Percentiles rank a stretch among this genome's conserved stretches.
Conservation (phyloP, 2,888 invertebrate species). For the Dermolepida albohirtum region DNA sequence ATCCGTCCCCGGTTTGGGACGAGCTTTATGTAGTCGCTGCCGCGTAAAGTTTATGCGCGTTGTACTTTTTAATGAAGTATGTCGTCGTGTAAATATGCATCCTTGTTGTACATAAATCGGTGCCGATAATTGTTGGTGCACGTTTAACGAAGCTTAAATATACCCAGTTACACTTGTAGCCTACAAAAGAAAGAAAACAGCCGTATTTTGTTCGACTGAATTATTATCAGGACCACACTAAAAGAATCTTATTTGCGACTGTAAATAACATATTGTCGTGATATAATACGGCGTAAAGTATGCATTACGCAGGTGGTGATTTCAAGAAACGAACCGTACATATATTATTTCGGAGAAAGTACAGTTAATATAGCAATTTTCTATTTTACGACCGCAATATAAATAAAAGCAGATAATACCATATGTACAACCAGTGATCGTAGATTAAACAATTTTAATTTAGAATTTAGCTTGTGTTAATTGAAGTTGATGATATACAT, state of each 20-base stretch:
- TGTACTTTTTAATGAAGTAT: constrained; percentile 34
- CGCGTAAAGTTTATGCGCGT: constrained; percentile 28
- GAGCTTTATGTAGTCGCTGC: not conserved
- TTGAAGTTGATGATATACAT: no score
- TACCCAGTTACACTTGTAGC: constrained; percentile 25
- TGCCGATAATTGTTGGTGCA: constrained; percentile 34
- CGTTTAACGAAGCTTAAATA: constrained; percentile 33
- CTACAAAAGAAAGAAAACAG: constrained; percentile 17
- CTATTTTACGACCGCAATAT: constrained; percentile 5
- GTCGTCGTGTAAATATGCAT: constrained; percentile 34
- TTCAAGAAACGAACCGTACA: constrained; percentile 1
- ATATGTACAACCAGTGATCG: no score
- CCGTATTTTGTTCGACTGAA: constrained; percentile 22
- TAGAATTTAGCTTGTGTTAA: no score
- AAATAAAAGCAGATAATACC: not conserved
- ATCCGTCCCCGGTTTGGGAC: constrained; percentile 1
- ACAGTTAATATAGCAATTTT: constrained; percentile 2
- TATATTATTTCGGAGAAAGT: constrained; percentile 6
- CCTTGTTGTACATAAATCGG: constrained; percentile 23
- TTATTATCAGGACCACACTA: constrained; percentile 27
- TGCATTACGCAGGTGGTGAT: constrained; percentile 22
- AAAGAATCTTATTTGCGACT: constrained; percentile 21
- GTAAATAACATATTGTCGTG: constrained; percentile 18
- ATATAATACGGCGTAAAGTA: constrained; percentile 3
- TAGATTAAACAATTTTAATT: no score